A percentile compares a stretch with the other conserved stretches of the same genome.
These are phyloP conservation scores for Ommatoiulus sabulosus DNA, from an alignment of 2,888 invertebrate species.

Conservation along the genomic window DNA sequence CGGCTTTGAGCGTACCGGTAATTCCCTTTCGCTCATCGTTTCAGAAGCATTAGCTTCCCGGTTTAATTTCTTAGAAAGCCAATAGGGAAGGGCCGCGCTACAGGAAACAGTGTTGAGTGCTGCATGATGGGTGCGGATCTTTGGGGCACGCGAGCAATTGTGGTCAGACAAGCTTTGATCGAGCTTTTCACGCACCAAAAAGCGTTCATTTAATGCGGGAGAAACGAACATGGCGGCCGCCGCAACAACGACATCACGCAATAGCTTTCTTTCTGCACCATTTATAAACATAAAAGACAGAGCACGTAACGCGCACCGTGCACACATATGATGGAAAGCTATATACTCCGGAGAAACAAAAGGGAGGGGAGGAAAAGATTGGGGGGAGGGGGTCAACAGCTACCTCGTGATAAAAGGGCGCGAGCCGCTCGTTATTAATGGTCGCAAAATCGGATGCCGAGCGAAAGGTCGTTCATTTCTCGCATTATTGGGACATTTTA, in stretches of 20 bases:
- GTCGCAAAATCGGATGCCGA: neutral
- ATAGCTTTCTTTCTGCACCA: neutral
- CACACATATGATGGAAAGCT: neutral
- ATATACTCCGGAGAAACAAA: neutral
- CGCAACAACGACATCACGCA: neutral
- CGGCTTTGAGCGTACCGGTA: no score
- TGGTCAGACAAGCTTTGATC: constrained; percentile 14
- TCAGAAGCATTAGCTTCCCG: no score
- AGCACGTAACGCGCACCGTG: neutral
- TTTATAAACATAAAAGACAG: constrained; percentile 25
- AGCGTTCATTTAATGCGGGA: neutral
- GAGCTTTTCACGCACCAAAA: constrained; percentile 27
- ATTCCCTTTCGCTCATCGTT: no score
- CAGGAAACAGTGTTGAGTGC: neutral
- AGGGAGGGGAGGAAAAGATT: neutral
- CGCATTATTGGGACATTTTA: constrained; percentile 29
- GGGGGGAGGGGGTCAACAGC: neutral
- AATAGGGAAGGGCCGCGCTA: neutral
- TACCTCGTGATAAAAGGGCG: neutral
- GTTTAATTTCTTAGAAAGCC: neutral
- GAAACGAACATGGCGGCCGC: neutral
- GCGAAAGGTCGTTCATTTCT: constrained; percentile 3
- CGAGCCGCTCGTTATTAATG: constrained; percentile 5
- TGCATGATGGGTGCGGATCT: constrained; percentile 5
- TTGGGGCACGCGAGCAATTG: neutral